These are phyloP conservation scores for Hippolais icterina DNA, from an alignment of 2,113 vertebrate species.

Conservation along the genomic window DNA sequence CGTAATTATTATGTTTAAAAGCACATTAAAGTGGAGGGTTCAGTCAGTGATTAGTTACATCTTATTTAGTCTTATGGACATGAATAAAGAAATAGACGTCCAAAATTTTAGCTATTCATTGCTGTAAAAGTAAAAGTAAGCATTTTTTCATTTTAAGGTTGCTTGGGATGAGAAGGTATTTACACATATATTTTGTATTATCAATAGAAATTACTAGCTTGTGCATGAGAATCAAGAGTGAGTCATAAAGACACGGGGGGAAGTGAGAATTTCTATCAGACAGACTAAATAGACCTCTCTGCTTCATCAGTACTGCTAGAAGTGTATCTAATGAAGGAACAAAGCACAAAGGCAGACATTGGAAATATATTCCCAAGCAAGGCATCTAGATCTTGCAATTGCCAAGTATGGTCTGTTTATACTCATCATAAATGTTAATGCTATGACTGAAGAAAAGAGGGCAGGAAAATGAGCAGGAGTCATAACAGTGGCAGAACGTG, in stretches of 20 bases:
- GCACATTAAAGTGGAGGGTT: background rate
- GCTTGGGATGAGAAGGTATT: background rate
- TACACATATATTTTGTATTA: background rate
- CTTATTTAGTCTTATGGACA: background rate
- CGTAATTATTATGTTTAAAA: background rate
- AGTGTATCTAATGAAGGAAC: background rate
- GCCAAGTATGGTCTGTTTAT: background rate
- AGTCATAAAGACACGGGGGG: background rate
- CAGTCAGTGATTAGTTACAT: background rate
- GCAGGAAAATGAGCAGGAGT: background rate
- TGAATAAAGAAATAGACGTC: background rate
- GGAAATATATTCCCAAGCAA: background rate
- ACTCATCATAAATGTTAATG: conserved; percentile 11
- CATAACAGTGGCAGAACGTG: background rate
- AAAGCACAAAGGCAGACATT: background rate
- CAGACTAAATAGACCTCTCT: background rate
- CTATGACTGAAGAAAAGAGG: background rate
- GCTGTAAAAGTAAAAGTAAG: background rate
- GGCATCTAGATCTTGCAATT: background rate
- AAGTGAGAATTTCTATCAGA: background rate
- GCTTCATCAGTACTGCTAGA: background rate
- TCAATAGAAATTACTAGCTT: background rate
- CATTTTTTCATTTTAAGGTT: background rate
- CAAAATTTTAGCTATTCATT: background rate
- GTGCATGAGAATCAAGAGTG: background rate